These are phyloP conservation scores for Drosophila ironensis DNA, from an alignment of 1,140 invertebrate genomes.

Conservation along the genomic window DNA sequence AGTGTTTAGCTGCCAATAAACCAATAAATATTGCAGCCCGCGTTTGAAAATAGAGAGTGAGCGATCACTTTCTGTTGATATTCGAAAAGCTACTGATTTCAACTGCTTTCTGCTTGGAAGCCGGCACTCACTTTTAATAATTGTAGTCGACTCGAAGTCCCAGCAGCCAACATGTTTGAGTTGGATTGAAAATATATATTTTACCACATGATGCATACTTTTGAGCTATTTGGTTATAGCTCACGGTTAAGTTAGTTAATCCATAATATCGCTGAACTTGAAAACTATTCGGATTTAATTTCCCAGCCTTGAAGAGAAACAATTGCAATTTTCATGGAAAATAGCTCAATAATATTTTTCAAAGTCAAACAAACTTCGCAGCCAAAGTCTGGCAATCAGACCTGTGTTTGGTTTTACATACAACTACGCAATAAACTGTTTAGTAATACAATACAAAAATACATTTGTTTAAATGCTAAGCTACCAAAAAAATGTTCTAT, in stretches of 20 bases:
- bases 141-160: conserved; percentile 3
- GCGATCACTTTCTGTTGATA: conserved; percentile 32
- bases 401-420: too few species aligned
- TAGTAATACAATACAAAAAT: conserved; percentile 53
- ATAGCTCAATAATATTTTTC: conserved; percentile 27
- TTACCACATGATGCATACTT: conserved; percentile 11
- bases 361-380: conserved; percentile 32
- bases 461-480: conserved; percentile 29
- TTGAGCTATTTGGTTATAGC: too few species aligned
- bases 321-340: conserved; percentile 5
- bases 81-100: conserved; percentile 43
- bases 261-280: too few species aligned
- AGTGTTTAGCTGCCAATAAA: background rate
- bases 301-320: background rate
- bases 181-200: conserved; percentile 4
- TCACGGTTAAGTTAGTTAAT: too few species aligned
- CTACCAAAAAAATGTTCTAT: conserved; percentile 36
- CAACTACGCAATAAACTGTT: conserved; percentile 49
- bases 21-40: too few species aligned
- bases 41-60: background rate
- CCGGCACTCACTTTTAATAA: conserved; percentile 42
- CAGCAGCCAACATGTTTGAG: conserved; percentile 45
- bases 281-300: background rate
- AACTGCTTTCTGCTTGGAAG: conserved; percentile 24
- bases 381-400: conserved; percentile 20